Base-by-base conservation (phyloP, 2,113 vertebrate genomes). In the Anoplopoma fimbria region DNA sequence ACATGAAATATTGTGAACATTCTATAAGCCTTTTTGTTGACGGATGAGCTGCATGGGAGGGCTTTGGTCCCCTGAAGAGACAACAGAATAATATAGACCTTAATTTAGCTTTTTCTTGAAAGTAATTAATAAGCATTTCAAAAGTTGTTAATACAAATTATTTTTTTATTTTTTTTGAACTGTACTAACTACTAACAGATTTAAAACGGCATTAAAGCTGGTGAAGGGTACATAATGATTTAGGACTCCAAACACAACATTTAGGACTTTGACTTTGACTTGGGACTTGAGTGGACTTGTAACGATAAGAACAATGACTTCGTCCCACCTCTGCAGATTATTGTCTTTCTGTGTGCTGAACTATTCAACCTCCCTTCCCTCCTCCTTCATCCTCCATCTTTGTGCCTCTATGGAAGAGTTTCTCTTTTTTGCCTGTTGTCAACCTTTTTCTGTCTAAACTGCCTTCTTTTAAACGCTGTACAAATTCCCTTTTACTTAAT, bases 271-370 rank as follows among this genome's bases (percentile, higher is more conserved):
- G 42, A 23, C 40, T 17, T n/a, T 45, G 38, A 31, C 36, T 36
- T 45, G 12, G 12, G 8, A 34, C 14, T 58, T 6, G 8, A 10
- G 3, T 49, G 13, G 25, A n/a, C 8, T 38, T 57, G 23, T 19
- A 13, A 40, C n/a, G n/a, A n/a, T n/a, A n/a, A n/a, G n/a, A 17
- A 68, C 57, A 49, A 10, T 33, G 8, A 76, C 74, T 76, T 60
- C 49, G 71, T 82, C 55, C 69, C 53, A 81, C 75, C 88, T 87
- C 84, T 83, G 55, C 1, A 79, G 69, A 60, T 65, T 1, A 65
- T 69, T 84, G 67, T 83, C 60, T 83, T 57, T 83, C 23, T 23
- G 1, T 89, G 63, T 90, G 64, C 31, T 77, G 47, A 60, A 81
- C n/a, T 47, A 6, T 71, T 13, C n/a, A 74, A 10, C 10, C 12